Base-by-base conservation (phyloP, 2,888 invertebrate genomes). In the Harpagoxenus sublaevis region DNA sequence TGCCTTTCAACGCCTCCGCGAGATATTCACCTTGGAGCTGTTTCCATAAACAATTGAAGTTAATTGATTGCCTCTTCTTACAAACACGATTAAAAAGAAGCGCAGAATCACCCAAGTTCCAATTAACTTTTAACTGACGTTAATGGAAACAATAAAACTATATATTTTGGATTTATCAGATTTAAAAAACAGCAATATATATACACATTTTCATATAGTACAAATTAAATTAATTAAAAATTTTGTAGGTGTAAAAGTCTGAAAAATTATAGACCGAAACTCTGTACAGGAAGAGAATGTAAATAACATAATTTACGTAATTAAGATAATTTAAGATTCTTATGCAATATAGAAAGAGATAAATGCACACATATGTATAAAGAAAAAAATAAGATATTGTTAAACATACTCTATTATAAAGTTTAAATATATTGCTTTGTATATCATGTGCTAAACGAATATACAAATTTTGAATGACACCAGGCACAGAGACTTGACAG, bases 31-130 rank as follows among this genome's bases (percentile, higher is more conserved):
- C 28, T 28, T 60, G 42, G 6, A 18, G 2, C 3, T 28, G 3
- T 12, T 42, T 18, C 10, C 31, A 74, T 45, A 60, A 74, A 74
- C 31, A 60, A 39, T 23, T 55, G 1, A 73, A 42, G 10, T 73
- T 57, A 42, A 73, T 2, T 42, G 15, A 55, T 39, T 18, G 31
- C 9, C 23, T 45, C 42, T 42, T 73, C 42, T 71, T 28, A n/a
- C 39, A 42, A 18, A 39, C 4, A 23, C 23, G 15, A 39, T 18
- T 60, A 10, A 3, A 57, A 18, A 57, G 42, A 8, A 31, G 48
- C 0, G 18, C 6, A 74, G 8, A 45, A n/a, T 74, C 10, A 42
- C 28, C 15, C n/a, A 62, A 74, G 15, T n/a, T 4, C 1, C 31
- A 51, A 1, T 74, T 45, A 42, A 53, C 12, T 23, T 55, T 71